Base-by-base conservation (phyloP, 2,797 vertebrate genomes). In the Lates japonicus region DNA sequence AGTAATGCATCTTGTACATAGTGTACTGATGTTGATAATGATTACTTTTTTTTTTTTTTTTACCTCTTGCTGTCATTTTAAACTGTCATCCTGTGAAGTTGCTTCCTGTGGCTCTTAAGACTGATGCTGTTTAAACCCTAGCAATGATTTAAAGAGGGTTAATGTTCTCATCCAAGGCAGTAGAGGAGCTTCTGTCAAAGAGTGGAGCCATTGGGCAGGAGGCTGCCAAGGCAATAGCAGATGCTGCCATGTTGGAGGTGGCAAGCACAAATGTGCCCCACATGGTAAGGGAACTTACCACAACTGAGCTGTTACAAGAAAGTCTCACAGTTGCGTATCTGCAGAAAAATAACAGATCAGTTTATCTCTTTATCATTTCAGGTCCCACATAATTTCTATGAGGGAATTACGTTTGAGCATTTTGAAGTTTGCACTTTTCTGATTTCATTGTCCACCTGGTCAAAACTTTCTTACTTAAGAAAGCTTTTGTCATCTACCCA, bases 191-290 rank as follows among this genome's bases (percentile, higher is more conserved):
- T 80, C 94, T 99, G 51, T 98, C 97, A 0, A 96, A 96, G 67
- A 96, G 97, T 41, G 95, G 95, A 2, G 88, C 91, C 85, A 96
- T 98, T 9, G 97, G 95, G 65, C 95, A 88, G 76, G 97, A 97
- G 58, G 86, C 83, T 1, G 93, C 88, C 75, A 96, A 93, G 0
- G 95, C 95, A 58, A 98, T 99, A 1, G 97, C 98, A 0, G 97
- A 99, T 0, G 97, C 97, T 12, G 98, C 98, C 93, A 99, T 99
- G 98, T 92, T 98, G 96, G 98, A 99, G 89, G 98, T 98, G 0
- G 97, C 97, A 20, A 98, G 95, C 81, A 96, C 96, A 48, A 98
- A 96, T 0, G 92, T 97, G 84, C 97, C 96, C 19, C 93, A 97
- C 90, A 98, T 98, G 98, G 98, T 99, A 94, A 88, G 78, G 42